Base-by-base conservation (phyloP, 2,113 vertebrate genomes). In the Mesoclemmys tuberculata region DNA sequence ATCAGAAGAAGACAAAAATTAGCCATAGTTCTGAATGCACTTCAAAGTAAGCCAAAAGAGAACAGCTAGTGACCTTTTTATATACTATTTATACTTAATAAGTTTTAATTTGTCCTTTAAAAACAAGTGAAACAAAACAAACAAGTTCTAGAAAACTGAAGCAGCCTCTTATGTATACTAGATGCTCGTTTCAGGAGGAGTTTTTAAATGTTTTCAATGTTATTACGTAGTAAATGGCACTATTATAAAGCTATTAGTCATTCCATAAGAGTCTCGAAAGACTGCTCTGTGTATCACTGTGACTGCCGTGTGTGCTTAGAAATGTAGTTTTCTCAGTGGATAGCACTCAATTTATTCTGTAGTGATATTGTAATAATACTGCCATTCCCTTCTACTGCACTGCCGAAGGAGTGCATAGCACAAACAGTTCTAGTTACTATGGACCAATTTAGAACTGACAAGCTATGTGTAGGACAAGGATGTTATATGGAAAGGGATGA, bases 281-380 rank as follows among this genome's bases (percentile, higher is more conserved):
- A 99, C 99, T 99, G 99, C 99, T 99, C 99, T 98, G 99, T 99
- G 99, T 99, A 99, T 99, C 99, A 99, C 99, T 99, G 99, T 99
- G 99, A 99, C 99, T 99, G 99, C 99, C 98, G 98, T 99, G 99
- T 98, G 99, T 99, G 99, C 98, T 99, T 99, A 99, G 99, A 99
- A 98, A 98, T 97, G 98, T 99, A 99, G 99, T 99, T 98, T 99
- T 99, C 99, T 99, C 99, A 98, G 98, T 99, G 99, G 98, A 98
- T 99, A 99, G 99, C 98, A 96, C 98, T 98, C 99, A 99, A 98
- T 98, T 98, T 99, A 99, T 98, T 99, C 98, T 85, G 97, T 99
- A 99, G 99, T 99, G 99, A 99, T 98, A 98, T 99, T 98, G 99
- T 99, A 98, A 98, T 98, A 96, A 98, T 98, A 99, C 98, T 98